Evolutionary conservation across 2,797 vertebrate species (phyloP), one percentile per base, ranked within the genome.

Genomic region (Pseudochaenichthys georgianus): DNA sequence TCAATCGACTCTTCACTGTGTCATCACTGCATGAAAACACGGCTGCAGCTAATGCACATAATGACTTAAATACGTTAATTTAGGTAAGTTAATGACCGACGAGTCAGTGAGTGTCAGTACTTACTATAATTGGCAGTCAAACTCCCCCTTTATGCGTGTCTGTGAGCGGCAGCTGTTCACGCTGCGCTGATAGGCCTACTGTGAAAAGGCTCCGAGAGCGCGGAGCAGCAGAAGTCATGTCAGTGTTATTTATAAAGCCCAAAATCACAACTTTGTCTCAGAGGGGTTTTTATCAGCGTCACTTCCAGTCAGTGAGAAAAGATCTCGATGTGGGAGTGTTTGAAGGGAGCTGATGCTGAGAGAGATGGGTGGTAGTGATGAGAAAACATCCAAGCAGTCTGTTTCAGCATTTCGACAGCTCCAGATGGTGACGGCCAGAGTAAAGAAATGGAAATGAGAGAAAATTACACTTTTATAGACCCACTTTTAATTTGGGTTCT

Each of bases 201-300:
- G 64, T 75, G 69, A 77, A 79, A 72, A 64, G 66, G 17, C 8
- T 42, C 28, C 31, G 62, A 21, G 54, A 66, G 76, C 19, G 59
- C 28, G 12, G 19, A 70, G 69, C 13, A 46, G 54, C 65, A 74
- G 65, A 84, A 78, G 61, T 77, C 57, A 62, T 62, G 34, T 78
- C 78, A 71, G 68, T 64, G 51, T 81, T 78, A 83, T 86, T 80
- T 81, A 81, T 73, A 79, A 83, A 81, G 46, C 70, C 61, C 54
- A 17, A 78, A 69, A 78, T 84, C 80, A 83, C 75, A 72, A 58
- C 60, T 83, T 78, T 70, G 55, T 80, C 82, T 88, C 84, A 21
- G 62, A 81, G 82, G 77, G 55, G 47, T 75, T 80, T 79, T 80
- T 66, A 77, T 23, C 86, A 71, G 86, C 68, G 78, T 84, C 78